Evolutionary conservation across 2,113 vertebrate genomes (phyloP).

Genomic region (Bubo blakistoni): DNA sequence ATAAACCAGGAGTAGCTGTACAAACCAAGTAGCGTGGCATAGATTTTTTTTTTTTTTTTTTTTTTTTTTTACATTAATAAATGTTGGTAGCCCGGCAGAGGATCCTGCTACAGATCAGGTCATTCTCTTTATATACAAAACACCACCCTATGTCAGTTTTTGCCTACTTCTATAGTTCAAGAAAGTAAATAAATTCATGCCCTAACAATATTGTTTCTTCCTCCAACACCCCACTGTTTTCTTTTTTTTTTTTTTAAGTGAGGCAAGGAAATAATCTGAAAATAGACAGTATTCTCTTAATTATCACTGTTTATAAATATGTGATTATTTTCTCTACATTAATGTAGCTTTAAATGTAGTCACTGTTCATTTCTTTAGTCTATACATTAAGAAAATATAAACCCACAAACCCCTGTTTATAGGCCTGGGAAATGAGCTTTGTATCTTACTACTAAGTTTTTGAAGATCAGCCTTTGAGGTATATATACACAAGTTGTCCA

Average conservation of each 20-base stretch:
- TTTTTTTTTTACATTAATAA: neutral
- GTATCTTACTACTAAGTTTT: neutral
- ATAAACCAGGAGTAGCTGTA: neutral
- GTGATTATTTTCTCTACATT: neutral
- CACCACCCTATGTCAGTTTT: neutral
- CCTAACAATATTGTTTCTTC: neutral
- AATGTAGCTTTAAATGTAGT: neutral
- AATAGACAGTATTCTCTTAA: neutral
- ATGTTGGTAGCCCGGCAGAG: neutral
- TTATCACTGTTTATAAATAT: neutral
- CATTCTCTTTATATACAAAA: neutral
- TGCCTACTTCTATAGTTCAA: neutral
- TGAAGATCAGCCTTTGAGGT: conserved; percentile 71
- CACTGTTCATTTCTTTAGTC: neutral
- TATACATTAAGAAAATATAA: neutral
- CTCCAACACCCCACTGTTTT: rapidly evolving
- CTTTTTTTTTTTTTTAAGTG: neutral
- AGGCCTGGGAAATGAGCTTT: neutral
- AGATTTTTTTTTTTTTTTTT: neutral
- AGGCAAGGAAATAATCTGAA: neutral
- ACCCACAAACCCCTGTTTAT: neutral
- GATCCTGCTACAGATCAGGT: neutral
- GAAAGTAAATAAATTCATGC: neutral
- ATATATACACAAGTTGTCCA: conserved; percentile 66
- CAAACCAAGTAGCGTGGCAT: neutral